These are phyloP conservation scores for Oceanodroma leucorhoa DNA, from an alignment of 2,797 vertebrate species.

Conservation along the genomic window DNA sequence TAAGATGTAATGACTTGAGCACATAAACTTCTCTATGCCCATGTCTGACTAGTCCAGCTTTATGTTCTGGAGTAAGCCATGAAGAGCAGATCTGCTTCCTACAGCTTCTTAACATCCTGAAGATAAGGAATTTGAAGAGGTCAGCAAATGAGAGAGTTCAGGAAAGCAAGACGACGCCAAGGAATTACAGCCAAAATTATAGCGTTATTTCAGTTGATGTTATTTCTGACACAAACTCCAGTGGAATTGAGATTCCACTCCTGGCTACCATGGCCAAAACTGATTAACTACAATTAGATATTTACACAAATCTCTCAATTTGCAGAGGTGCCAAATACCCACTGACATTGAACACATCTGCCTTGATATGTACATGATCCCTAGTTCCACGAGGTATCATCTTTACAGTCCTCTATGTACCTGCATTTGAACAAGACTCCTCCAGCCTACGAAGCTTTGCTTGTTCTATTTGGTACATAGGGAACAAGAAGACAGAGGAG, in stretches of 20 bases:
- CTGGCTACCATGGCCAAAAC: not conserved
- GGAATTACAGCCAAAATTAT: not conserved
- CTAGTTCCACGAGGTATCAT: not conserved
- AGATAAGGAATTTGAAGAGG: not conserved
- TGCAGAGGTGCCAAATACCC: not conserved
- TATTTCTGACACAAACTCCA: not conserved
- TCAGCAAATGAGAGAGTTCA: not conserved
- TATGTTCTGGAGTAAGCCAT: not conserved
- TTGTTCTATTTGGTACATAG: not conserved
- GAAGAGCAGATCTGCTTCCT: not conserved
- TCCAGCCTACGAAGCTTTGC: not conserved
- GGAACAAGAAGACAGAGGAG: not conserved
- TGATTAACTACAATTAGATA: not conserved
- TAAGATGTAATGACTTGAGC: not conserved
- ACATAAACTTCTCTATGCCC: not conserved
- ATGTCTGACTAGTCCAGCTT: not conserved
- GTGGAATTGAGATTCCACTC: not conserved
- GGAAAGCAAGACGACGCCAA: not conserved
- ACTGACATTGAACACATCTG: not conserved
- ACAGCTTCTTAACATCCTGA: not conserved
- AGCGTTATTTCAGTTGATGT: fast-evolving
- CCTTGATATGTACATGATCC: not conserved
- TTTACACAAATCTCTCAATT: not conserved
- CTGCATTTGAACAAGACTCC: not conserved
- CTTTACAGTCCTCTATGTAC: not conserved